phyloP scores from a whole-genome alignment of 2,113 vertebrate genomes.

The Dromiciops gliroides region DNA sequence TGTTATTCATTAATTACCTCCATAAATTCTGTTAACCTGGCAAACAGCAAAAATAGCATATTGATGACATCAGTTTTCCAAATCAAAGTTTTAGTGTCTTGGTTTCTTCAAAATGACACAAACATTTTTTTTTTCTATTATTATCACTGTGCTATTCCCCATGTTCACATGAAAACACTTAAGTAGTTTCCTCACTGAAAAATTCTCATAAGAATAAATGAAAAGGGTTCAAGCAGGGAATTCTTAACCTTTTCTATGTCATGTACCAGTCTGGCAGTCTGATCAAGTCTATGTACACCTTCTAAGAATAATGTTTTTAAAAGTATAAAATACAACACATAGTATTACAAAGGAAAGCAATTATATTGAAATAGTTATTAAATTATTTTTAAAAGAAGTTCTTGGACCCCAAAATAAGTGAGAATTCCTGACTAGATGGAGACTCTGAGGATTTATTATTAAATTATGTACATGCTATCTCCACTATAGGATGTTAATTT shows the following conservation, averaged over 20 bases:
- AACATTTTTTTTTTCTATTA: conserved; percentile 46
- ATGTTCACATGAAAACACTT: conserved; percentile 48
- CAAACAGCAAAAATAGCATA: conserved; percentile 85
- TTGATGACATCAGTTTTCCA: conserved; percentile 85
- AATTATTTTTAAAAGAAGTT: conserved; percentile 29
- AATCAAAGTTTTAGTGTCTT: conserved; percentile 82
- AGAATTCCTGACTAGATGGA: neutral
- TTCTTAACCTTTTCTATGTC: neutral
- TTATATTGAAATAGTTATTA: conserved; percentile 20
- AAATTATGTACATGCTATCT: neutral
- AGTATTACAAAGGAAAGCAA: conserved; percentile 9
- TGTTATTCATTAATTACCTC: conserved; percentile 87
- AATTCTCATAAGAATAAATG: conserved; percentile 54
- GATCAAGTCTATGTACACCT: neutral
- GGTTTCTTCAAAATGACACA: conserved; percentile 76
- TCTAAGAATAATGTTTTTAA: neutral
- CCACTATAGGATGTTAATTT: neutral
- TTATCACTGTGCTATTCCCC: conserved; percentile 55
- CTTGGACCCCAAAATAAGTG: neutral
- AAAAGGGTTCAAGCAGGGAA: conserved; percentile 9
- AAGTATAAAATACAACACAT: neutral
- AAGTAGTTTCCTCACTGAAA: conserved; percentile 61
- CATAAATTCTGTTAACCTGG: conserved; percentile 87
- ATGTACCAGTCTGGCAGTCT: neutral
- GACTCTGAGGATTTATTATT: neutral